Evolutionary conservation across 2,113 vertebrate species (phyloP).

Genomic region (Ptilorrhoa leucosticta): DNA sequence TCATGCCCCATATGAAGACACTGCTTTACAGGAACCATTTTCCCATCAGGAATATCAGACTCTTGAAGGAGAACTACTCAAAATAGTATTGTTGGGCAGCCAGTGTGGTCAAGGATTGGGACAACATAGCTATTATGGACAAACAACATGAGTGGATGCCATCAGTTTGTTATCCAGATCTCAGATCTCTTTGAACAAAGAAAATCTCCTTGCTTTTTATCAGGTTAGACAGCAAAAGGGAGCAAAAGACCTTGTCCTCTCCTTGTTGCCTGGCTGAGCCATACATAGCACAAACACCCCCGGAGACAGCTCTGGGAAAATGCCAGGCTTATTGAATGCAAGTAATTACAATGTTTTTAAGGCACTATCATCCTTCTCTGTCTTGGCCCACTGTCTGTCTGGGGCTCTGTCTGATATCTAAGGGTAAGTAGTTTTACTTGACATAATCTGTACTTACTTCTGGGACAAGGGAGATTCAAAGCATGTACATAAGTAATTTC

Average conservation of each 20-base stretch:
- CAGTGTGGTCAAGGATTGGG: neutral
- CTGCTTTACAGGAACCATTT: neutral
- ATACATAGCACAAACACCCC: neutral
- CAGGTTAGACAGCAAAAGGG: neutral
- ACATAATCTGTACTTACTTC: neutral
- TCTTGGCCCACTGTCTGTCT: neutral
- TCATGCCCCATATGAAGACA: neutral
- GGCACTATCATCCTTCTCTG: neutral
- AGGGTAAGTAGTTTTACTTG: neutral
- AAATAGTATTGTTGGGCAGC: neutral
- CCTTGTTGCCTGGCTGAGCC: neutral
- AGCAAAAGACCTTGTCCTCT: neutral
- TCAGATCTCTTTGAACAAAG: neutral
- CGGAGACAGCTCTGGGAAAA: neutral
- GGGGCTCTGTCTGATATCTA: neutral
- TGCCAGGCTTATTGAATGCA: neutral
- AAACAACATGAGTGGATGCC: neutral
- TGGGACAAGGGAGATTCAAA: neutral
- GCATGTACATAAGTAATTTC: neutral
- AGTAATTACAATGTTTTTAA: constrained; percentile 1
- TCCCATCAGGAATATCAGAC: neutral
- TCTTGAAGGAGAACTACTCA: neutral
- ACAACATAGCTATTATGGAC: neutral
- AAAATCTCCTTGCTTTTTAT: neutral
- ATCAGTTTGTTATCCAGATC: neutral